Evolutionary conservation across 2,113 vertebrate genomes (phyloP), one percentile per base, ranked within the genome.

Genomic region (Heterotis niloticus): DNA sequence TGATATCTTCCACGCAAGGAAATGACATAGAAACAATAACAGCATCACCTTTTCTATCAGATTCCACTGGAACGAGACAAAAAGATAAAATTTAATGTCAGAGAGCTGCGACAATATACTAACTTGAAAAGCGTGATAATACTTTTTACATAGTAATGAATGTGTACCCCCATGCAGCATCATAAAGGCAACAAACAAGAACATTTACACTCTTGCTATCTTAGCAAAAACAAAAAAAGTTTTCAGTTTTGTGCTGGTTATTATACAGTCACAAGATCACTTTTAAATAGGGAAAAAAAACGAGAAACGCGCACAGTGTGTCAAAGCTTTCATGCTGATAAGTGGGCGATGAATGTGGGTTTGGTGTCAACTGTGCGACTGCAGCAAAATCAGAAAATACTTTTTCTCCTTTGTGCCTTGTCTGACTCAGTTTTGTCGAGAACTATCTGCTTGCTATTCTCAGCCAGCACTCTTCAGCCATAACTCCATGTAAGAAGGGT

Each of bases 391-490:
- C 11, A 9, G 16, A 67, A 23, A 29, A 7, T 24, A 57, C 60
- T 76, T 65, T 76, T 60, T 23, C 75, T 28, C 60, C 23, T 20
- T 18, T 1, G 10, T 20, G 52, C 18, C n/a, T 69, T 28, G 26
- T 17, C 52, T 78, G 76, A 78, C 57, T 78, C 64, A 69, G 24
- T 56, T 20, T 24, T n/a, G 51, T 18, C 24, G 16, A n/a, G 10
- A 78, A 54, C 16, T 17, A 66, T 18, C 57, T 34, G 28, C 28
- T 75, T 60, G 54, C 57, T 75, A 75, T 75, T 75, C 74, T 57
- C 76, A 20, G 52, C 17, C 34, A 44, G 34, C 34, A 44, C 34
- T 44, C 34, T 44, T n/a, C n/a, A n/a, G n/a, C n/a, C n/a, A n/a
- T n/a, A 54, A 64, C 16, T 26, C 52, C 64, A 29, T 51, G 16